Percentiles rank a stretch among this genome's conserved stretches.
Evolutionary conservation across 2,113 vertebrate genomes (phyloP).

Genomic region (Passer montanus): DNA sequence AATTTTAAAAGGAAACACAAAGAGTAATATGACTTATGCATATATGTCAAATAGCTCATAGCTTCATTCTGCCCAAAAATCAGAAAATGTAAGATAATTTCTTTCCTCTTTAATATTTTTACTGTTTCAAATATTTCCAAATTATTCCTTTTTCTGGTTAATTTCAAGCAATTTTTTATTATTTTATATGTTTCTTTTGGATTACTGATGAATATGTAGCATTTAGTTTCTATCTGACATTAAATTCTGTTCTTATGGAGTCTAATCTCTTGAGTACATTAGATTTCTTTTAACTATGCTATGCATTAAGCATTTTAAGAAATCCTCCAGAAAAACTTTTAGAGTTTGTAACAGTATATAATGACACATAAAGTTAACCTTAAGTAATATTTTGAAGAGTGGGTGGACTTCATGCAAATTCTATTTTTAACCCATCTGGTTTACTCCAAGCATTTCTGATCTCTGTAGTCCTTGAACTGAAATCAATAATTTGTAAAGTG

Average conservation of each 20-base stretch:
- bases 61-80: not conserved
- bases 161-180: not conserved
- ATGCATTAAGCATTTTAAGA: not conserved
- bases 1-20: not conserved
- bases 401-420: not conserved
- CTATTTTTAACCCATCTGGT: not conserved
- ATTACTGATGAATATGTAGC: not conserved
- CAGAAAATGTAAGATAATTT: not conserved
- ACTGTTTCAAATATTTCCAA: not conserved
- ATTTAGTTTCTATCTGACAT: not conserved
- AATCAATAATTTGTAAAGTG: not conserved
- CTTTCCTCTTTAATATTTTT: not conserved
- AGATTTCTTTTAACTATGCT: not conserved
- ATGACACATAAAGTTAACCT: not conserved
- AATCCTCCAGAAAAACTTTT: not conserved
- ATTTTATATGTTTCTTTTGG: not conserved
- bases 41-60: not conserved
- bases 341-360: not conserved
- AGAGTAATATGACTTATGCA: not conserved
- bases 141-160: not conserved
- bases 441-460: not conserved
- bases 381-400: not conserved
- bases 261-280: not conserved
- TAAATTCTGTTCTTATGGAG: not conserved
- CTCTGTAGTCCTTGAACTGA: not conserved